Evolutionary conservation across 2,797 vertebrate species (phyloP).

Genomic region (Myotis planiceps): DNA sequence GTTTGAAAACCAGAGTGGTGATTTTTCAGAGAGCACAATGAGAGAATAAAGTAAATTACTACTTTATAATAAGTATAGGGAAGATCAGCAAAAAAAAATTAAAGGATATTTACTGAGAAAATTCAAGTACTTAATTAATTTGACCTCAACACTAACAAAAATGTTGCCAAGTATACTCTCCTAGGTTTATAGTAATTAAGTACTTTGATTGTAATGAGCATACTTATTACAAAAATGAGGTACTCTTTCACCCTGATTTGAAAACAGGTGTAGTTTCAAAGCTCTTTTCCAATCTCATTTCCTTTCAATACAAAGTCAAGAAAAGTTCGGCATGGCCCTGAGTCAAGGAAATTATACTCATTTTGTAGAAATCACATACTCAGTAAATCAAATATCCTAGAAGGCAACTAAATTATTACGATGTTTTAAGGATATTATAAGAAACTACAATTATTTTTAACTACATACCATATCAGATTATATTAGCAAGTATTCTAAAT

Average conservation of each 20-base stretch:
- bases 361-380: neutral
- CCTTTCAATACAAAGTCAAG: neutral
- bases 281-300: neutral
- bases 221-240: constrained; percentile 1
- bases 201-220: neutral
- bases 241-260: neutral
- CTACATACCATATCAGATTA: neutral
- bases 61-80: constrained; percentile 24
- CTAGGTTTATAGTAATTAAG: constrained; percentile 22
- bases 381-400: neutral
- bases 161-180: constrained; percentile 40
- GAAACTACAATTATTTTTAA: neutral
- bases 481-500: neutral
- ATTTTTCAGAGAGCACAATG: constrained; percentile 26
- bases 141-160: constrained; percentile 51
- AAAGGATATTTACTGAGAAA: constrained; percentile 29
- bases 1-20: neutral
- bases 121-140: constrained; percentile 61
- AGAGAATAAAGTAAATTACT: constrained; percentile 44
- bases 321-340: neutral
- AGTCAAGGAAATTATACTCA: neutral
- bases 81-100: neutral
- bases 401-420: neutral
- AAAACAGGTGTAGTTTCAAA: constrained; percentile 25
- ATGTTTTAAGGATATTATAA: neutral